phyloP scores from a whole-genome alignment of 2,113 vertebrate species.

The Colius striatus region DNA sequence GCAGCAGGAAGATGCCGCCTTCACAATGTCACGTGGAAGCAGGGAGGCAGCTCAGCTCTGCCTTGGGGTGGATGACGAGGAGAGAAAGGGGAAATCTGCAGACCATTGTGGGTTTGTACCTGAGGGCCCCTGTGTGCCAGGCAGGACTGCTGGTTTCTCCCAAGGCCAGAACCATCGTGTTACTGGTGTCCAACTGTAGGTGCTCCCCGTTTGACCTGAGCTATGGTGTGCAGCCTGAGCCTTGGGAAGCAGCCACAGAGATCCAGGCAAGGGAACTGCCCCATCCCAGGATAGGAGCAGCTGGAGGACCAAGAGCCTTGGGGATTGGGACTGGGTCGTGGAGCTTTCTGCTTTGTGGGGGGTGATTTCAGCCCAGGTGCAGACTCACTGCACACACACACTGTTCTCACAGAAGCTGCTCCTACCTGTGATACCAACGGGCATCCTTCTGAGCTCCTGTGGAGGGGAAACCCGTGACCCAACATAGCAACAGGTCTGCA shows the following conservation, averaged over 20 bases:
- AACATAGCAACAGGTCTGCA: not conserved
- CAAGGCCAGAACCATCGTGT: not conserved
- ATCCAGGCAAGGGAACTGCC: not conserved
- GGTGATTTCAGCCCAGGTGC: not conserved
- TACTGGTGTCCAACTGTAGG: not conserved
- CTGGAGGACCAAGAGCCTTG: not conserved
- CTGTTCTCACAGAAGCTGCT: not conserved
- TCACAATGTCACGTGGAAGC: not conserved
- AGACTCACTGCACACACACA: too few relatives aligned
- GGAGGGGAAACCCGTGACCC: not conserved
- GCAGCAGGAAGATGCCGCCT: not conserved
- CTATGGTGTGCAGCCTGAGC: not conserved
- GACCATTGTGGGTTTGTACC: not conserved
- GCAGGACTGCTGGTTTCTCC: not conserved
- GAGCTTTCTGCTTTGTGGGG: not conserved
- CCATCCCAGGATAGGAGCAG: not conserved
- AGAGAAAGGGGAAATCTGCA: not conserved
- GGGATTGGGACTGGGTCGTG: not conserved
- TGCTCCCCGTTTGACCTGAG: not conserved
- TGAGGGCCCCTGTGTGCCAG: not conserved
- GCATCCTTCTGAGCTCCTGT: not conserved
- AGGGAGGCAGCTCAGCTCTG: not conserved
- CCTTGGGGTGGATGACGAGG: fast-evolving
- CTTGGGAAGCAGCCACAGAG: not conserved
- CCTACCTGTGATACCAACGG: fast-evolving